A percentile compares a stretch with the other conserved stretches of the same genome.
Evolutionary conservation across 2,888 invertebrate genomes (phyloP).

Genomic region (Lepeophtheirus nordmannii): DNA sequence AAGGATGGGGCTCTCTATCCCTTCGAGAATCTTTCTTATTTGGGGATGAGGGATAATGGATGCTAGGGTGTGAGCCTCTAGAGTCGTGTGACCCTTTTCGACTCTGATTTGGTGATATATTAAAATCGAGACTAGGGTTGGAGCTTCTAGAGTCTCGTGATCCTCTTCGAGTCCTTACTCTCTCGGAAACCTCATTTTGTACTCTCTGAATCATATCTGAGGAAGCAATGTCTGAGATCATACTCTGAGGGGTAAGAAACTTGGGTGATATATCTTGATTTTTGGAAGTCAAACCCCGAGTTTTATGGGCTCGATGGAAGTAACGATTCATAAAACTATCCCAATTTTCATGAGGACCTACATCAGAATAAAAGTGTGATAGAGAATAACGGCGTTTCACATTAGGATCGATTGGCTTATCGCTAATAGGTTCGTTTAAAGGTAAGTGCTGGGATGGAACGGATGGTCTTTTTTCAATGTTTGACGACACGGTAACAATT

Average conservation of each 20-base stretch:
- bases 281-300: background rate
- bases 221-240: background rate
- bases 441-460: background rate
- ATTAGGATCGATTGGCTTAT: background rate
- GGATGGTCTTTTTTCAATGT: background rate
- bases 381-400: conserved; percentile 2
- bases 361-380: conserved; percentile 20
- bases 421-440: background rate
- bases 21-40: background rate
- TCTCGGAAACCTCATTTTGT: background rate
- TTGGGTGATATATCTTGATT: background rate
- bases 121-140: background rate
- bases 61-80: background rate
- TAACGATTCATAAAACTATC: conserved; percentile 7
- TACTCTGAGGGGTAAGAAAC: conserved; percentile 5
- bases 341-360: conserved; percentile 21
- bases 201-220: background rate
- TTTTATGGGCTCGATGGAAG: background rate
- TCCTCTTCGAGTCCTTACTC: background rate
- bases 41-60: background rate
- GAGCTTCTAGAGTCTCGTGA: background rate
- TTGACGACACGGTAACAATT: background rate
- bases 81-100: background rate
- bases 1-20: background rate
- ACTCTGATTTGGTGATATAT: background rate